Conservation (phyloP, 1,140 invertebrate genomes). For the Diabrotica undecimpunctata region DNA sequence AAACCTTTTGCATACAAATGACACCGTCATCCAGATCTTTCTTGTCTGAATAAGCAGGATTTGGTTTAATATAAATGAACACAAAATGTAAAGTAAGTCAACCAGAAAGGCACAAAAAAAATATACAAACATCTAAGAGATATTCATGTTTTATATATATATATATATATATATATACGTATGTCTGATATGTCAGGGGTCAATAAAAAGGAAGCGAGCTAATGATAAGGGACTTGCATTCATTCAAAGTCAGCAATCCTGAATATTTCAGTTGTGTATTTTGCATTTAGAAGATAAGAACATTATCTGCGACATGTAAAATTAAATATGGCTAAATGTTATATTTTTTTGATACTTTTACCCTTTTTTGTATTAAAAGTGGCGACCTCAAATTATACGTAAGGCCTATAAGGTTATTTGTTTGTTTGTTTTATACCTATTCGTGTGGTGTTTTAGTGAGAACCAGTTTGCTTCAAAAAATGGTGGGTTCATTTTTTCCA, state of each 20-base stretch:
- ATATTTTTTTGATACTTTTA: not conserved
- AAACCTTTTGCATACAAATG: too few relatives aligned
- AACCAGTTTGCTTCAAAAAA: conserved; percentile 10
- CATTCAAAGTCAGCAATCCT: not conserved
- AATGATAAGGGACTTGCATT: not conserved
- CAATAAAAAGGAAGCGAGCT: not conserved
- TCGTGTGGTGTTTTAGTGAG: conserved; percentile 1
- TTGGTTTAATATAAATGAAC: too few relatives aligned
- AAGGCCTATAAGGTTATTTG: not conserved
- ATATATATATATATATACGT: not conserved
- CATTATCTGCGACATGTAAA: not conserved
- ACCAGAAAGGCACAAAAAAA: too few relatives aligned
- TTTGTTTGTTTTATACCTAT: not conserved
- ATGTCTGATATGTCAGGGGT: not conserved
- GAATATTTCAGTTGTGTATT: not conserved
- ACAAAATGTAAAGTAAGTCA: too few relatives aligned
- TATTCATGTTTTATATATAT: too few relatives aligned
- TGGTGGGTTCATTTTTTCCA: conserved; percentile 34
- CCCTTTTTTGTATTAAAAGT: not conserved
- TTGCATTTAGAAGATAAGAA: not conserved
- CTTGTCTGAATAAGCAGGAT: too few relatives aligned
- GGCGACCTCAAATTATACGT: not conserved
- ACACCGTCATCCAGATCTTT: too few relatives aligned
- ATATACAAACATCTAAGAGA: too few relatives aligned
- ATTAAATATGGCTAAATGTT: not conserved